Evolutionary conservation across 2,888 invertebrate species (phyloP), one percentile per base, ranked within the genome.

Genomic region (Disparrhopalites patrizii): DNA sequence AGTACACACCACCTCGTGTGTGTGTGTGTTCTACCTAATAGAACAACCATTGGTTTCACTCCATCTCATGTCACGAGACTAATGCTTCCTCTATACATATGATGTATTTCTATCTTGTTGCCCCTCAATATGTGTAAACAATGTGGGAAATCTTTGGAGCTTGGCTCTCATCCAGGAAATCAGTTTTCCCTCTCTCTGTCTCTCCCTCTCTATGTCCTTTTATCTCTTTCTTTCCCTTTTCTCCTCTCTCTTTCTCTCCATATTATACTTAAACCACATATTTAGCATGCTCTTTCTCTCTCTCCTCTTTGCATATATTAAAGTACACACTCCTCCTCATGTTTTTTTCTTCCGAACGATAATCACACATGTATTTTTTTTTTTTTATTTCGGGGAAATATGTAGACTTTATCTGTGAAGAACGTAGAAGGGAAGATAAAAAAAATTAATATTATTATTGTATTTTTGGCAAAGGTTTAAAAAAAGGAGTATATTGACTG

Each of bases 41-140:
- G 20, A n/a, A 47, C 47, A 47, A 47, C 20, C 23, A 47, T 54
- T 54, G 54, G 31, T 15, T 28, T 54, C 54, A 54, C 54, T 54
- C 54, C 31, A 30, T 52, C 52, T 15, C n/a, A 52, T 54, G 31
- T 20, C 31, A 54, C n/a, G n/a, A 47, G 47, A 47, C 47, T 47
- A 47, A 47, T 47, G 47, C 47, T 47, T n/a, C n/a, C n/a, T n/a
- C n/a, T 25, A 8, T 47, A 47, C 47, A 47, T 47, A 47, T 23
- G 52, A 1, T 30, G 20, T 55, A 36, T 33, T 55, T 55, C 55
- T 55, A 55, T 31, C 33, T 33, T 55, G 33, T 55, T 43, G 30
- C 43, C 43, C 58, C 43, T 58, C 58, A 58, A 58, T 38, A 58
- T 43, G 43, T 58, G 58, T 58, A 58, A 58, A 58, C 58, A 58